phyloP scores from a whole-genome alignment of 2,888 invertebrate species.

The Caenorhabditis panamensis region DNA sequence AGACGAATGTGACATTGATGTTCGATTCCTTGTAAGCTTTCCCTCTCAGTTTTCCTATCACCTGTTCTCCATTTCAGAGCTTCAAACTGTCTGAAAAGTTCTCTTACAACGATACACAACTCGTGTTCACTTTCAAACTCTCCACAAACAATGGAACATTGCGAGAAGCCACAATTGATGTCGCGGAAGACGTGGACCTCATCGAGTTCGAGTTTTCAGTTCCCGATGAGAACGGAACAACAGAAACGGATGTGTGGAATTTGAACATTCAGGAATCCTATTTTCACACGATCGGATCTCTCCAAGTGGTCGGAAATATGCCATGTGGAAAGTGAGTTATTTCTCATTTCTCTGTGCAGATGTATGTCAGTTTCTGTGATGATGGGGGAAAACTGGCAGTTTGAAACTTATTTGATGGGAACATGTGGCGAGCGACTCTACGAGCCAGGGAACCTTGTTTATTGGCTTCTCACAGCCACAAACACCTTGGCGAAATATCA shows the following conservation, averaged over 20 bases:
- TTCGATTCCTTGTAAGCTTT: slow-evolving; percentile 21
- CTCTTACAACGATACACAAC: not conserved
- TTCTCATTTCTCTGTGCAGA: not conserved
- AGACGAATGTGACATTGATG: slow-evolving; percentile 16
- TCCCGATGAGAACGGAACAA: slow-evolving; percentile 25
- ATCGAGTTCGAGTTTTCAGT: slow-evolving; percentile 24
- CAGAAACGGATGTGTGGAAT: slow-evolving; percentile 30
- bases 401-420: slow-evolving; percentile 8
- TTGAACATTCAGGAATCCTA: slow-evolving; percentile 28
- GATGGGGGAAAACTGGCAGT: not conserved
- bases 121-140: slow-evolving; percentile 1
- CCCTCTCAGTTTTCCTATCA: too few species aligned
- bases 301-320: slow-evolving; percentile 46
- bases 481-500: too few species aligned
- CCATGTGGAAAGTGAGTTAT: slow-evolving; percentile 50
- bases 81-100: not conserved
- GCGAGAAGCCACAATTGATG: slow-evolving; percentile 30
- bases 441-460: slow-evolving; percentile 2
- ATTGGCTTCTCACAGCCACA: slow-evolving; percentile 1
- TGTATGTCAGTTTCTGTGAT: slow-evolving; percentile 4
- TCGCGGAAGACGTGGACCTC: slow-evolving; percentile 32
- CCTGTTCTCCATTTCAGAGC: not conserved
- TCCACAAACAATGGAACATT: slow-evolving; percentile 17
- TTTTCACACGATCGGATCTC: slow-evolving; percentile 23
- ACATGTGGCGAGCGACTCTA: slow-evolving; percentile 4